phyloP scores from a whole-genome alignment of 2,797 vertebrate genomes.

The Falco rusticolus region DNA sequence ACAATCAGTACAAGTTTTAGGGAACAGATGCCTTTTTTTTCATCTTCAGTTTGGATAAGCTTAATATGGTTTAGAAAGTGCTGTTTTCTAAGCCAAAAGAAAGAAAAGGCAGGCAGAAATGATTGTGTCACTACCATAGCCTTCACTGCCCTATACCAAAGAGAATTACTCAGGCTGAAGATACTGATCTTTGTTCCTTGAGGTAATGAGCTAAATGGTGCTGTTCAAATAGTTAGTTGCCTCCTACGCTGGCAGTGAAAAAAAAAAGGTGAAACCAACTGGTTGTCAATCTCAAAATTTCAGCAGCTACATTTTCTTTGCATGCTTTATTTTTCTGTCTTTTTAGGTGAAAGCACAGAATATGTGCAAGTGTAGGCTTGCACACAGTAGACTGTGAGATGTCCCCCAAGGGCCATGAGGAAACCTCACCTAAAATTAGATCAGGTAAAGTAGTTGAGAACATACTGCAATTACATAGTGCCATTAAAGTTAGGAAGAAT shows the following conservation, averaged over 20 bases:
- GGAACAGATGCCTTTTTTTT: background rate
- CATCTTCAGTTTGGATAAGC: background rate
- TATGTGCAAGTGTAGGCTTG: background rate
- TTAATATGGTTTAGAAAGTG: background rate
- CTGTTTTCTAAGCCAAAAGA: background rate
- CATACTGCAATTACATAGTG: background rate
- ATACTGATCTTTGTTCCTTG: background rate
- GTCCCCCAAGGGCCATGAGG: background rate
- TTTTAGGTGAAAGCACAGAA: background rate
- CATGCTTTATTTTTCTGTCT: background rate
- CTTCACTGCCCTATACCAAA: background rate
- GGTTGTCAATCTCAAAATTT: background rate
- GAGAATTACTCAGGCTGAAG: background rate
- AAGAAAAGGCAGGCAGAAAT: background rate
- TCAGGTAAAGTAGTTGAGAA: background rate
- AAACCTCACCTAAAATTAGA: background rate
- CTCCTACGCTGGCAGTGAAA: background rate
- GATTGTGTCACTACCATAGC: background rate
- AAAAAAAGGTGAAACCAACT: background rate
- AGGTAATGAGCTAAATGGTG: background rate
- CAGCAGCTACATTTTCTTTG: background rate
- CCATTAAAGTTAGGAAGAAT: background rate
- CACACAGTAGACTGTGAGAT: background rate
- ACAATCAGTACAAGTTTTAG: background rate
- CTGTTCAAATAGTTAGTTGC: background rate